These are phyloP conservation scores for Gibbula magus DNA, from an alignment of 2,888 invertebrate species.

Conservation along the genomic window DNA sequence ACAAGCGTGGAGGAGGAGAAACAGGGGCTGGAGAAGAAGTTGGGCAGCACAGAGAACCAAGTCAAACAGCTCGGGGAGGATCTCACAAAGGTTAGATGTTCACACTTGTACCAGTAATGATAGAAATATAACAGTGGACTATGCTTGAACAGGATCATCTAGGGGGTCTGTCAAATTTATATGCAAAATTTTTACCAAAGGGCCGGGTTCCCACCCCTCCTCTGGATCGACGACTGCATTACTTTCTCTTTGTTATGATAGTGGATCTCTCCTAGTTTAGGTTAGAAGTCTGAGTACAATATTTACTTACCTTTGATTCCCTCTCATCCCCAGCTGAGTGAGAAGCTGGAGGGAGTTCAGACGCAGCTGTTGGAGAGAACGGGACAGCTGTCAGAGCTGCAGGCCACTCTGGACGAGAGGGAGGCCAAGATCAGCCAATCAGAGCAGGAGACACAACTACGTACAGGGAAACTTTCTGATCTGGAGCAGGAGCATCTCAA, in stretches of 20 bases:
- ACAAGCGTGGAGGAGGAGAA: slow-evolving; percentile 36
- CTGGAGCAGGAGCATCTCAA: slow-evolving; percentile 45
- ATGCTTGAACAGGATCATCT: too few relatives aligned
- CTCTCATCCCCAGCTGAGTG: slow-evolving; percentile 46
- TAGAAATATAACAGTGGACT: too few relatives aligned
- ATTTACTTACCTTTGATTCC: background rate
- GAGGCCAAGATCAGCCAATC: slow-evolving; percentile 46
- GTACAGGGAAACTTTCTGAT: slow-evolving; percentile 44
- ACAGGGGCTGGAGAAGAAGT: slow-evolving; percentile 33
- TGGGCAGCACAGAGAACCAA: slow-evolving; percentile 33
- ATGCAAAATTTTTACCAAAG: too few relatives aligned
- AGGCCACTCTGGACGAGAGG: slow-evolving; percentile 52
- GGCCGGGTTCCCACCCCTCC: too few relatives aligned
- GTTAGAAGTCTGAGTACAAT: too few relatives aligned
- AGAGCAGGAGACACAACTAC: slow-evolving; percentile 52
- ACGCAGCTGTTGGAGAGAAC: slow-evolving; percentile 56
- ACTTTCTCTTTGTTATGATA: too few relatives aligned
- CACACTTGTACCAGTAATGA: too few relatives aligned
- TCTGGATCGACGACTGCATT: too few relatives aligned
- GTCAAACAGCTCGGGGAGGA: slow-evolving; percentile 32
- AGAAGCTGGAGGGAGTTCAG: slow-evolving; percentile 54
- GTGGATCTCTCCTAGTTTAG: too few relatives aligned
- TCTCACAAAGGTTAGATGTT: slow-evolving; percentile 33
- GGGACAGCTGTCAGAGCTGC: slow-evolving; percentile 53
- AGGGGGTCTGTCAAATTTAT: too few relatives aligned